Base-by-base conservation (phyloP, 2,113 vertebrate species). In the Cryptomyrus ogoouensis region DNA sequence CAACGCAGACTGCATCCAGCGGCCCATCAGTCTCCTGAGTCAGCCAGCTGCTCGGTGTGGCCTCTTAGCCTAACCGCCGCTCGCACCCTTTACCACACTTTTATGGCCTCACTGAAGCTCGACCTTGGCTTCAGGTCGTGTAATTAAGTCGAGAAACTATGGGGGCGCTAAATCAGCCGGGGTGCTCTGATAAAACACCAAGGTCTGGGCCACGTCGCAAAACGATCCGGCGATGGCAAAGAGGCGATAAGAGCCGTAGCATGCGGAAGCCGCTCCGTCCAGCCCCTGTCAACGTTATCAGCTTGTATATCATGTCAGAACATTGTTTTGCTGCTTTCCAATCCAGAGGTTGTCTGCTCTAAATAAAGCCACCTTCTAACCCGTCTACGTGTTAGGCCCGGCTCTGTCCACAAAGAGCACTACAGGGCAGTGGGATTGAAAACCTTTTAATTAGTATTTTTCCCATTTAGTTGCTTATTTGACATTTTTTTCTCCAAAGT, bases 301-400 rank as follows among this genome's bases (percentile, higher is more conserved):
- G 88, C 88, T 39, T 52, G 70, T 80, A 80, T 52, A 89, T 89
- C 74, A 74, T 89, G 70, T 83, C 74, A 53, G 27, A 52, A 80
- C 74, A 89, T 89, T 66, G 27, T 31, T 89, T 77, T 44, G 5
- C 44, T 31, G 74, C 88, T 44, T 62, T n/a, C 53, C 87, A 21
- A 53, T 88, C 87, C 35, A 21, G 56, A 62, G 88, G 74, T 83
- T 39, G 42, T 46, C 50, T 8, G 46, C 49, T 52, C 70, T 80
- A 77, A 80, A n/a, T 80, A 83, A 87, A 53, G 47, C n/a, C 24
- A 21, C 49, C 50, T 47, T 87, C 50, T 42, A 21, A 46, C 53
- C 6, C 19, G 1, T 74, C 2, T 42, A 31, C 1, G 12, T 89
- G 15, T 77, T 49, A 21, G 39, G 50, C 31, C 47, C 27, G 17